These are phyloP conservation scores for Cyrtonyx montezumae DNA, from an alignment of 2,113 vertebrate genomes.

Conservation along the genomic window DNA sequence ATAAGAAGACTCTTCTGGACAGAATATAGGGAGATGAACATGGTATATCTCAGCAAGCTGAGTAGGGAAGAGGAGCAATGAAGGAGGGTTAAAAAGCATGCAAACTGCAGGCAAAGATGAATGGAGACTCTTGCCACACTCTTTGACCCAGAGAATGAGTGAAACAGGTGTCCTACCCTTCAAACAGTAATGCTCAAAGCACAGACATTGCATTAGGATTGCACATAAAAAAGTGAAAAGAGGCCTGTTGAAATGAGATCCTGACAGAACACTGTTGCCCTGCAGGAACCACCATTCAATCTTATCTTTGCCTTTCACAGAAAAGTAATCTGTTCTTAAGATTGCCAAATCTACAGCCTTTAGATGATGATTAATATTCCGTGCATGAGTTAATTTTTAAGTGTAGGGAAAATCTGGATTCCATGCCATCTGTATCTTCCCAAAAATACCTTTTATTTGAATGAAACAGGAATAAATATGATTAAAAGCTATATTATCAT, in stretches of 20 bases:
- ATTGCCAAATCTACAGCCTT: rapidly evolving
- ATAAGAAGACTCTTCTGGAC: not conserved
- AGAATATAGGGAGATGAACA: not conserved
- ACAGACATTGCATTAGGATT: not conserved
- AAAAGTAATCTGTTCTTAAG: not conserved
- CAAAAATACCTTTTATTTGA: not conserved
- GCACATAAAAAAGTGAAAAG: not conserved
- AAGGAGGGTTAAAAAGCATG: not conserved
- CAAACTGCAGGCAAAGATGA: not conserved
- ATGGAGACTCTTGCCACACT: not conserved
- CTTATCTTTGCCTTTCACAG: not conserved
- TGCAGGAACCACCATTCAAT: not conserved
- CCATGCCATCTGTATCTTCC: not conserved
- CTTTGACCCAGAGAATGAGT: not conserved
- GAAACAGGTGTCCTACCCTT: not conserved
- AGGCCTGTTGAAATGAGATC: not conserved
- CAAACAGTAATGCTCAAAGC: not conserved
- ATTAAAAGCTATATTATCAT: not conserved
- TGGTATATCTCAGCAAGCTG: not conserved
- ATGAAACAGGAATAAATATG: not conserved
- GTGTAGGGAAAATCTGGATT: not conserved
- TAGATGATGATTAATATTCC: not conserved
- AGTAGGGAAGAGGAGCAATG: not conserved
- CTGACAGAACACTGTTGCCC: rapidly evolving
- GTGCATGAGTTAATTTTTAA: not conserved